phyloP scores from a whole-genome alignment of 2,797 vertebrate species.

The Prionace glauca region DNA sequence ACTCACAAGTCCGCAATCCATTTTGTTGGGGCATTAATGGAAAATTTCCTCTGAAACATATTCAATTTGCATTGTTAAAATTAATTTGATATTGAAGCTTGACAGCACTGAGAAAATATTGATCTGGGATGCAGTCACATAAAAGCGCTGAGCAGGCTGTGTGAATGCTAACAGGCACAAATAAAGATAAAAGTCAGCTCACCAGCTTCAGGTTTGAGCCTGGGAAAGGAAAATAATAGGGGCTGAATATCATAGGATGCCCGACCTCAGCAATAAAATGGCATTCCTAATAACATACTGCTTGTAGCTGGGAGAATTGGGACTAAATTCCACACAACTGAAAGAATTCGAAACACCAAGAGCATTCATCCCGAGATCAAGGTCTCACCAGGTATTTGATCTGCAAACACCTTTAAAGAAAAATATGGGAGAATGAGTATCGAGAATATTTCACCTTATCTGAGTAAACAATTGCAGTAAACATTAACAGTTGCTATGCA shows the following conservation, averaged over 20 bases:
- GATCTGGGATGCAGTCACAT: background rate
- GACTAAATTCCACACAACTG: background rate
- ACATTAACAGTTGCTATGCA: background rate
- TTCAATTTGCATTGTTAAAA: background rate
- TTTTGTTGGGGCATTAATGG: background rate
- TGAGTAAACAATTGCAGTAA: slow-evolving; percentile 5
- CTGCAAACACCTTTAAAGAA: slow-evolving; percentile 15
- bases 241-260: background rate
- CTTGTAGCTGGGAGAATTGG: background rate
- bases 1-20: background rate
- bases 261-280: slow-evolving; percentile 4
- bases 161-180: background rate
- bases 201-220: background rate
- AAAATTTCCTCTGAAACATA: background rate
- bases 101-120: slow-evolving; percentile 10
- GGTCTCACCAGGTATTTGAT: slow-evolving; percentile 14
- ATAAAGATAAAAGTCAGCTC: background rate
- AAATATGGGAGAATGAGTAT: background rate
- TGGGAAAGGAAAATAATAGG: slow-evolving; percentile 28
- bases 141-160: background rate
- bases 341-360: slow-evolving; percentile 22
- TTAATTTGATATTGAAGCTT: background rate
- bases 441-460: background rate
- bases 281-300: slow-evolving; percentile 13
- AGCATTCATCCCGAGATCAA: slow-evolving; percentile 15